A percentile compares a stretch with the other conserved stretches of the same genome.
These are phyloP conservation scores for Hirtodrosophila cameraria DNA, from an alignment of 2,888 invertebrate genomes.

Conservation along the genomic window DNA sequence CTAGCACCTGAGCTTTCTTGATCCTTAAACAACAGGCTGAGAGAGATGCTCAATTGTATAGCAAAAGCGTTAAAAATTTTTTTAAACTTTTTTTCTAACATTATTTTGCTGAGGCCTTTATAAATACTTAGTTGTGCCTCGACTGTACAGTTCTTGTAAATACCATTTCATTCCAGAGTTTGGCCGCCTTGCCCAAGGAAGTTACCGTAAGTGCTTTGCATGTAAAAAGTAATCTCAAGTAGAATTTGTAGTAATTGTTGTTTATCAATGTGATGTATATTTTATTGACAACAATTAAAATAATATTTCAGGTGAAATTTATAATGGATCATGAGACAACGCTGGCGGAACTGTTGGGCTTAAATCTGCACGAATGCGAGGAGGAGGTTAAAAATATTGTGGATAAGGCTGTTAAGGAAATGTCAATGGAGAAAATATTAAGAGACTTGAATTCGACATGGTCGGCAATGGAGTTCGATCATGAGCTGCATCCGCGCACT, in stretches of 20 bases:
- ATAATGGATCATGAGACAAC: constrained; percentile 97
- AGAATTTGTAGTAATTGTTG: constrained; percentile 26
- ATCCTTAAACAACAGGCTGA: constrained; percentile 17
- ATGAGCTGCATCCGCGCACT: constrained; percentile 94
- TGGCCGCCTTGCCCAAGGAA: constrained; percentile 92
- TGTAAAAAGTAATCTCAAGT: constrained; percentile 30
- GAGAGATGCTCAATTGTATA: constrained; percentile 68
- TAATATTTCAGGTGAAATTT: constrained; percentile 90
- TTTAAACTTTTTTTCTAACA: constrained; percentile 33
- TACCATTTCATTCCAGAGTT: constrained; percentile 88
- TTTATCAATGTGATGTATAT: neutral
- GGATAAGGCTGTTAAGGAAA: constrained; percentile 98
- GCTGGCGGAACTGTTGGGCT: constrained; percentile 93
- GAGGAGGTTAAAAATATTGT: constrained; percentile 99
- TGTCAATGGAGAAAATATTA: constrained; percentile 98
- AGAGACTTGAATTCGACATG: constrained; percentile 95
- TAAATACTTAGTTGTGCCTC: constrained; percentile 47
- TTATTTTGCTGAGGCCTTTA: constrained; percentile 46
- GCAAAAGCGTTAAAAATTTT: constrained; percentile 54
- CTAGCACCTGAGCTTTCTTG: constrained; percentile 59
- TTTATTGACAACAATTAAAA: constrained; percentile 1
- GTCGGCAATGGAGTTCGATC: constrained; percentile 95
- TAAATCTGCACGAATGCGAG: constrained; percentile 98
- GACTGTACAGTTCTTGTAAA: constrained; percentile 82
- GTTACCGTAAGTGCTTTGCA: constrained; percentile 88